phyloP scores from a whole-genome alignment of 2,113 vertebrate species.

The Orycteropus afer region DNA sequence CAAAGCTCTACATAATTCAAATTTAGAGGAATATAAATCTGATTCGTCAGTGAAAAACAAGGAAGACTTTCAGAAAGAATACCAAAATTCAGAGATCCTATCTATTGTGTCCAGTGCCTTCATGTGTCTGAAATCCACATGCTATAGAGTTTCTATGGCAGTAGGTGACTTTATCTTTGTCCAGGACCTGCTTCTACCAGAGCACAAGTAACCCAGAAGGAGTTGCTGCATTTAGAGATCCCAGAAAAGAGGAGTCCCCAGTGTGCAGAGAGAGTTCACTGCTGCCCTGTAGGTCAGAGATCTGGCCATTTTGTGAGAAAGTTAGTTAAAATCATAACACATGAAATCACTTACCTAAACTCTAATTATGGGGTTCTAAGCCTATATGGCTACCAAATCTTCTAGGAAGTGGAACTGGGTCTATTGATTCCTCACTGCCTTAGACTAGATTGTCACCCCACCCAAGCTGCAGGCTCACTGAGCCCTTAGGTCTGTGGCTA shows the following conservation, averaged over 20 bases:
- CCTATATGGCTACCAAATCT: neutral
- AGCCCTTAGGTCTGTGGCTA: neutral
- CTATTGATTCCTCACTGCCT: neutral
- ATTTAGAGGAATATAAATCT: neutral
- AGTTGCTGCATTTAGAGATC: neutral
- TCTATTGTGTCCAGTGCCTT: neutral
- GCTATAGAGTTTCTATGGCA: too few relatives aligned
- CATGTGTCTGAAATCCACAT: neutral
- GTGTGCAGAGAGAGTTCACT: neutral
- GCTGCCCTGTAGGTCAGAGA: neutral
- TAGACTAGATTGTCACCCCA: neutral
- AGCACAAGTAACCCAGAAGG: neutral
- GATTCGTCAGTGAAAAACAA: slow-evolving; percentile 32
- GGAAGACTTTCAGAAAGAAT: slow-evolving; percentile 8
- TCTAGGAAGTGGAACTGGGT: neutral
- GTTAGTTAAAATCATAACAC: neutral
- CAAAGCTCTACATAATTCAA: slow-evolving; percentile 36
- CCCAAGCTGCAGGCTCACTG: neutral
- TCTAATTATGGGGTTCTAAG: neutral
- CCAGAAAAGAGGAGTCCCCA: neutral
- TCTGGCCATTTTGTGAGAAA: neutral
- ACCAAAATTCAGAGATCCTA: neutral
- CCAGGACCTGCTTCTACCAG: neutral
- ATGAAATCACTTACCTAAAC: neutral
- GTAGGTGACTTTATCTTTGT: neutral